These are phyloP conservation scores for Hemicentrotus pulcherrimus DNA, from an alignment of 35 echinoderm and acorn worm species.

Conservation along the genomic window DNA sequence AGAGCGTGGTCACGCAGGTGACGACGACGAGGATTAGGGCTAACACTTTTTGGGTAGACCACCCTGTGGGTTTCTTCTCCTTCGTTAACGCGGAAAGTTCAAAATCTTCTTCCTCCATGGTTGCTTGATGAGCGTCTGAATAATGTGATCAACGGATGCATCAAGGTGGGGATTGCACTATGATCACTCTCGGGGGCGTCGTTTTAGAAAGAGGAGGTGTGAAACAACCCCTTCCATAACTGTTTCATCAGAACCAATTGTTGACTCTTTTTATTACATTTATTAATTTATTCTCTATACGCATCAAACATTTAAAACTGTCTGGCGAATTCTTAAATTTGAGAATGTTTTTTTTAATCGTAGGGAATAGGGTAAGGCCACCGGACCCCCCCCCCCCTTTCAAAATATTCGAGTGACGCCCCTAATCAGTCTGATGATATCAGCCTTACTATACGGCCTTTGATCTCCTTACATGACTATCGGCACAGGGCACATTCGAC, in stretches of 20 bases:
- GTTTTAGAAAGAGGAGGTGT: not conserved
- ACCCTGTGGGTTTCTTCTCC: not conserved
- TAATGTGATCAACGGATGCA: not conserved
- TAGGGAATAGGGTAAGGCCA: too few species aligned
- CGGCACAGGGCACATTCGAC: not conserved
- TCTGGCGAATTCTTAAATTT: too few species aligned
- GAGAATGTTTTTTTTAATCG: too few species aligned
- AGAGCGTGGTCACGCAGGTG: slow-evolving; percentile 22
- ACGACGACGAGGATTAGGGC: slow-evolving; percentile 29
- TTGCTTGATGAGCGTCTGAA: not conserved
- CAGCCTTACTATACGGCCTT: not conserved
- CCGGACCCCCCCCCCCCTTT: not conserved
- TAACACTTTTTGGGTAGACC: not conserved
- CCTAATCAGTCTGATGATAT: not conserved
- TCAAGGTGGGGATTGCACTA: not conserved
- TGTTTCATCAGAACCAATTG: too few species aligned
- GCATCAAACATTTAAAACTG: too few species aligned
- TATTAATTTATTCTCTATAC: too few species aligned
- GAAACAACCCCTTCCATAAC: not conserved
- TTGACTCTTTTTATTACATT: too few species aligned
- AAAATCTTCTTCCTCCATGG: not conserved
- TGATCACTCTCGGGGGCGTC: not conserved
- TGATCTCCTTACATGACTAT: not conserved
- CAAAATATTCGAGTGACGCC: not conserved
- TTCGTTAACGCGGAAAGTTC: not conserved